Percentiles rank a stretch among this genome's conserved stretches.
Evolutionary conservation across 2,888 invertebrate genomes (phyloP).

Genomic region (Coecobrya sp.): DNA sequence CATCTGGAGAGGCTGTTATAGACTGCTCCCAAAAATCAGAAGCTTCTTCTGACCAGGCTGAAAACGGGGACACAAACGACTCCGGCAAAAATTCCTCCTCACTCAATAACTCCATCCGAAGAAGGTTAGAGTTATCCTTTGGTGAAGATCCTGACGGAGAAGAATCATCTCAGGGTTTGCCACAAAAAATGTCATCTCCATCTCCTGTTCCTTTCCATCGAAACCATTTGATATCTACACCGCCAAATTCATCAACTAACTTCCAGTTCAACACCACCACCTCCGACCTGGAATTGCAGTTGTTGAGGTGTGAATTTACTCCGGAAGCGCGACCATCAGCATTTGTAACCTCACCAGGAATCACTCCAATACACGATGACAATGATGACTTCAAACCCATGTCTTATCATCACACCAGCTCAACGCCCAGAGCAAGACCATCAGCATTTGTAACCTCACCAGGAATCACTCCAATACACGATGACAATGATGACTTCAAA

Average conservation of each 20-base stretch:
- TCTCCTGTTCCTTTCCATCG: conserved; percentile 52
- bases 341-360: conserved; percentile 48
- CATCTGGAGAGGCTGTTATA: conserved; percentile 30
- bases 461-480: conserved; percentile 66
- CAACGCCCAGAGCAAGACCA: conserved; percentile 56
- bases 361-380: conserved; percentile 66
- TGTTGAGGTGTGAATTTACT: conserved; percentile 70
- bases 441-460: conserved; percentile 33
- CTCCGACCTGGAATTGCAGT: conserved; percentile 58
- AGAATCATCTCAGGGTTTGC: neutral
- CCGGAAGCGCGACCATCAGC: conserved; percentile 56
- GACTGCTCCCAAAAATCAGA: conserved; percentile 60
- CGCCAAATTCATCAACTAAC: neutral
- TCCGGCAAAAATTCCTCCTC: conserved; percentile 60
- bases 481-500: conserved; percentile 36
- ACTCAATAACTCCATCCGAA: conserved; percentile 59
- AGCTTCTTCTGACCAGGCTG: conserved; percentile 34
- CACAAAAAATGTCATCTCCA: neutral
- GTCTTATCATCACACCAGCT: conserved; percentile 21
- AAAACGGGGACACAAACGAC: conserved; percentile 29
- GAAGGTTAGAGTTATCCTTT: conserved; percentile 66
- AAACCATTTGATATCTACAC: conserved; percentile 63
- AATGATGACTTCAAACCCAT: neutral
- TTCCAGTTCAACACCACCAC: conserved; percentile 60
- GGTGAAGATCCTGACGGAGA: conserved; percentile 69